Percentiles rank a stretch among this genome's conserved stretches.
Evolutionary conservation across 2,888 invertebrate species (phyloP).

Genomic region (Drosophila flavopinicola): DNA sequence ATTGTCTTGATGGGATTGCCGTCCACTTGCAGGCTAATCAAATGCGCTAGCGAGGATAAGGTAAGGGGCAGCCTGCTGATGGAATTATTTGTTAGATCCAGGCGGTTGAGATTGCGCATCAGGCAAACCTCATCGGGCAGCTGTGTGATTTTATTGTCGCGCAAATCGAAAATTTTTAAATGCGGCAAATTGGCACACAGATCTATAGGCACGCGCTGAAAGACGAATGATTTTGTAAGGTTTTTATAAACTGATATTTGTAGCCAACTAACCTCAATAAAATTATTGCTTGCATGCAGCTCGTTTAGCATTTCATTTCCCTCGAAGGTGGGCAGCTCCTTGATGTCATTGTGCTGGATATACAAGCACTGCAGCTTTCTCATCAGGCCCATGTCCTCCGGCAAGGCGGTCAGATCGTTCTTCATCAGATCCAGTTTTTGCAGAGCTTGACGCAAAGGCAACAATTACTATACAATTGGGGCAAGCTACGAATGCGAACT

Average conservation of each 20-base stretch:
- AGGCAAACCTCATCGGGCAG: conserved; percentile 92
- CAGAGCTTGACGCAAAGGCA: conserved; percentile 83
- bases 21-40: conserved; percentile 92
- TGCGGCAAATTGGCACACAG: conserved; percentile 90
- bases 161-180: conserved; percentile 90
- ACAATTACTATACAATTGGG: conserved; percentile 10
- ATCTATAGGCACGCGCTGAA: conserved; percentile 88
- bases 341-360: conserved; percentile 92
- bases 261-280: conserved; percentile 87
- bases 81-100: conserved; percentile 94
- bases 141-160: conserved; percentile 91
- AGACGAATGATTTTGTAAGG: not conserved
- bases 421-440: conserved; percentile 90
- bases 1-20: conserved; percentile 94
- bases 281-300: conserved; percentile 93
- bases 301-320: conserved; percentile 91
- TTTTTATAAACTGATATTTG: too few relatives aligned
- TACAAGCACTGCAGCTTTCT: conserved; percentile 90
- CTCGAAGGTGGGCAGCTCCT: conserved; percentile 89
- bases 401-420: conserved; percentile 88
- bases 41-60: conserved; percentile 89
- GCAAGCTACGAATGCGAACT: conserved; percentile 58
- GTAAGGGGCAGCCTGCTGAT: conserved; percentile 88
- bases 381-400: conserved; percentile 89
- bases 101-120: conserved; percentile 90